Evolutionary conservation across 2,888 invertebrate species (phyloP).

Genomic region (Hedya salicella): DNA sequence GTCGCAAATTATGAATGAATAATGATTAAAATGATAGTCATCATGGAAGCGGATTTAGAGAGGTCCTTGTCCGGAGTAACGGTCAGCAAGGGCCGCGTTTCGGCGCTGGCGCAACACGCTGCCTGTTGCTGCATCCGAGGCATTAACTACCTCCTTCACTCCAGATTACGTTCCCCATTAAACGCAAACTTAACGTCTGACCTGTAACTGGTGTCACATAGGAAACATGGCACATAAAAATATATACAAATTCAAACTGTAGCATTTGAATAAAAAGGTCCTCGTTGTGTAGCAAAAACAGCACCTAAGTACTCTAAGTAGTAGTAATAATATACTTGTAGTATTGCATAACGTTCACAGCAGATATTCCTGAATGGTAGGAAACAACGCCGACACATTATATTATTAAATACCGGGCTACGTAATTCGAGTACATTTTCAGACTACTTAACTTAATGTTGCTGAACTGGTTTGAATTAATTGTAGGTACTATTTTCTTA

Average conservation of each 20-base stretch:
- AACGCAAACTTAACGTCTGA: too few species aligned
- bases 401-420: neutral
- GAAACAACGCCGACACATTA: neutral
- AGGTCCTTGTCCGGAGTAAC: constrained; percentile 71
- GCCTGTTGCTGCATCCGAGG: constrained; percentile 1
- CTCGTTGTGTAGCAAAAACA: too few species aligned
- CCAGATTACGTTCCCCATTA: too few species aligned
- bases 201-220: too few species aligned
- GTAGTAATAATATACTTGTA: too few species aligned
- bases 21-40: neutral
- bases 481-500: too few species aligned
- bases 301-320: too few species aligned
- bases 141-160: too few species aligned
- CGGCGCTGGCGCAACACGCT: constrained; percentile 4
- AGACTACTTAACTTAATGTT: neutral
- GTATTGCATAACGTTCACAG: neutral
- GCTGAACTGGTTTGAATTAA: neutral
- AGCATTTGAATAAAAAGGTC: too few species aligned
- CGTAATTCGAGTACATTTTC: neutral
- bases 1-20: too few species aligned
- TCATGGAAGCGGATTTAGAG: constrained; percentile 45
- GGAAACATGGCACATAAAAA: too few species aligned
- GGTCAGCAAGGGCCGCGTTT: constrained; percentile 50
- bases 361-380: neutral
- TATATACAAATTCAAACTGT: too few species aligned